phyloP scores from a whole-genome alignment of 2,797 vertebrate genomes.

The Ispidina lecontei region DNA sequence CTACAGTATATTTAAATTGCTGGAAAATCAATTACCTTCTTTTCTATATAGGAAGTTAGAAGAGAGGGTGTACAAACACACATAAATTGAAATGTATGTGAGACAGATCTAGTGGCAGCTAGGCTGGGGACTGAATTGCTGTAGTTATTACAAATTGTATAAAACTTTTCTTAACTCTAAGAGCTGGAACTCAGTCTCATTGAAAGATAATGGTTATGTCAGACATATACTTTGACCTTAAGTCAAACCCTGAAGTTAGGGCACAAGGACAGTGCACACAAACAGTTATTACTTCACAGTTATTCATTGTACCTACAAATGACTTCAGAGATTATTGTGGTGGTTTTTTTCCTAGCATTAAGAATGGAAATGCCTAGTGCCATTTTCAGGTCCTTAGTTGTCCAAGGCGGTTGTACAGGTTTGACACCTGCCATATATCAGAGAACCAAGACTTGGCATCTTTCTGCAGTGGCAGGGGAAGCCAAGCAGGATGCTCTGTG shows the following conservation, averaged over 20 bases:
- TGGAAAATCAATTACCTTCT: neutral
- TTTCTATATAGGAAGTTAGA: neutral
- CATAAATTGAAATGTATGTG: neutral
- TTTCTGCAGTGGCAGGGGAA: neutral
- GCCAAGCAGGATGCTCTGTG: neutral
- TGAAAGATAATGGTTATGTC: neutral
- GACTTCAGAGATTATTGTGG: neutral
- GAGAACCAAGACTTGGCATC: neutral
- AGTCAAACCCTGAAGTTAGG: neutral
- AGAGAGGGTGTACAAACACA: neutral
- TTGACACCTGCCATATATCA: neutral
- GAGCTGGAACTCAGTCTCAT: neutral
- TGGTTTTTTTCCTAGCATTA: neutral
- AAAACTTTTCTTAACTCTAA: neutral
- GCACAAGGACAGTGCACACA: fast-evolving
- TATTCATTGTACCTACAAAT: neutral
- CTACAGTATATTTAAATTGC: neutral
- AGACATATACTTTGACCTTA: neutral
- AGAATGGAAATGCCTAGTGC: neutral
- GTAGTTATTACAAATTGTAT: neutral
- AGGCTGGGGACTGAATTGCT: neutral
- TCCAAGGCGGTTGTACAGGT: neutral
- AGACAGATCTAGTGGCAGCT: neutral
- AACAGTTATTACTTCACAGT: neutral
- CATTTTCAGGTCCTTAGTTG: neutral